Base-by-base conservation (phyloP, 1,140 invertebrate genomes). In the Drosophila willistoni region DNA sequence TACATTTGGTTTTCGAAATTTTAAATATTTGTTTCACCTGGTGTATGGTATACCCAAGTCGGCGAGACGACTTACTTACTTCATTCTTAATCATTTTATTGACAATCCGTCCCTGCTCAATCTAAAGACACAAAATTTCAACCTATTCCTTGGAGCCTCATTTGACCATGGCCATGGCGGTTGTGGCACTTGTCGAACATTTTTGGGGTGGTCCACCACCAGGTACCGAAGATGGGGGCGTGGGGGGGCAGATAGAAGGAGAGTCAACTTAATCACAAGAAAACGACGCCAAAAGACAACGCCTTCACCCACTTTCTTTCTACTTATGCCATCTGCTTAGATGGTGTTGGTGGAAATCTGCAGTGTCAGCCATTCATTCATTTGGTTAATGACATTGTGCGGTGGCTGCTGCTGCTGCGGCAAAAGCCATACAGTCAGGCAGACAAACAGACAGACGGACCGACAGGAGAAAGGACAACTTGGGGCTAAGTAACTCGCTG, bases 341-440 rank as follows among this genome's bases (percentile, higher is more conserved):
- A n/a, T 36, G 25, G 25, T 39, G 47, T 47, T 64, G 73, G 29
- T 59, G 44, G 56, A 76, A 89, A 87, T 83, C 83, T 87, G 83
- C 83, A 86, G 70, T 81, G 83, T 86, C 83, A 86, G 83, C 83
- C 83, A 86, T 86, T 86, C 83, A 86, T 86, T 86, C 83, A 86
- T 86, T 86, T 86, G 84, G 79, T 89, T 86, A 86, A 86, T 86
- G 83, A 86, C 83, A 87, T 86, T 86, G 82, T 87, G 82, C 19
- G 44, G 44, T 51, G 44, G 44, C 44, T 51, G 82, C 74, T 76
- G 82, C 74, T 82, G 83, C 83, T 86, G 82, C 82, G 82, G 79
- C 83, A 86, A 87, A 87, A 87, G 75, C 84, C 68, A 75, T 64
- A 75, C 71, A 73, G 19, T 61, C 22, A 51, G 13, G n/a, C 29